phyloP scores from a whole-genome alignment of 1,140 invertebrate genomes.

The Palaemon carinicauda region DNA sequence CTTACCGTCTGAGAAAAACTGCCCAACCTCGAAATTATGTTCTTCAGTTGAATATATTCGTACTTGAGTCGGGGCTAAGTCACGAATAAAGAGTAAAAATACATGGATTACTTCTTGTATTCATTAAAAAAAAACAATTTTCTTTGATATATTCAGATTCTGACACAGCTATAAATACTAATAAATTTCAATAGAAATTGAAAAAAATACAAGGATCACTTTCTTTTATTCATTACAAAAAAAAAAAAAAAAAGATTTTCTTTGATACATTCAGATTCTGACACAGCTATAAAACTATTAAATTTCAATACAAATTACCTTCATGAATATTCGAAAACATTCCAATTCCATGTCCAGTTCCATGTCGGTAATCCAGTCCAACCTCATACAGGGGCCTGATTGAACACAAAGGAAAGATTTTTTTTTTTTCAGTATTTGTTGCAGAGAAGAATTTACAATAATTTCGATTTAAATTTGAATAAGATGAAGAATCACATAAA shows the following conservation, averaged over 20 bases:
- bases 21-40: slow-evolving; percentile 67
- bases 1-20: slow-evolving; percentile 70
- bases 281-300: too few species aligned
- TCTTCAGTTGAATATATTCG: slow-evolving; percentile 55
- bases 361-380: slow-evolving; percentile 96
- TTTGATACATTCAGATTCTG: neutral
- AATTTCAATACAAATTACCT: slow-evolving; percentile 65
- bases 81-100: neutral
- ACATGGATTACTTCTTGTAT: neutral
- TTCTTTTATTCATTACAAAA: neutral
- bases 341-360: slow-evolving; percentile 97
- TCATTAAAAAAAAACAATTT: neutral
- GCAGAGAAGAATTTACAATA: neutral
- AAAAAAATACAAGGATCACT: neutral
- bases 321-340: slow-evolving; percentile 97
- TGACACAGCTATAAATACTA: too few species aligned
- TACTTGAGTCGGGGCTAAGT: neutral
- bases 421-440: neutral
- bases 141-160: neutral
- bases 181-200: neutral
- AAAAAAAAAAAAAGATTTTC: neutral
- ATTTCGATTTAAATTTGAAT: too few species aligned
- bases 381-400: slow-evolving; percentile 80
- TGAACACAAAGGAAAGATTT: neutral
- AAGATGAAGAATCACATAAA: too few species aligned